These are phyloP conservation scores for Digitonthophagus gazella DNA, from an alignment of 2,888 invertebrate genomes.

Conservation along the genomic window DNA sequence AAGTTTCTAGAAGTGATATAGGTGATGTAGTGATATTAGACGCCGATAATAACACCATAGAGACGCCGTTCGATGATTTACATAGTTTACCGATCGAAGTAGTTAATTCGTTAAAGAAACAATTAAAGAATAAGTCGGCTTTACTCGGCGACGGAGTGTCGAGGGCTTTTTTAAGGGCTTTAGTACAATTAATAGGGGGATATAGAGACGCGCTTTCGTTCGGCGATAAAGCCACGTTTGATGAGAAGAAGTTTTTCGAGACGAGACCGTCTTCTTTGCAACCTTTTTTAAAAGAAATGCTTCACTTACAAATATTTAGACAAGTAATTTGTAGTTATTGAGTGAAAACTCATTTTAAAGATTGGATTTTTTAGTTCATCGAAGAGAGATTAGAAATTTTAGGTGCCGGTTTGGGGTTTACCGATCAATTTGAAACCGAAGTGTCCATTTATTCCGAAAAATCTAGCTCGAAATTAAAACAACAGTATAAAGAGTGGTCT, in stretches of 20 bases:
- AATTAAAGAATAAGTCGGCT: constrained; percentile 72
- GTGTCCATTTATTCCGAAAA: constrained; percentile 70
- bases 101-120: constrained; percentile 73
- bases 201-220: constrained; percentile 88
- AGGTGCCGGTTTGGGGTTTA: constrained; percentile 89
- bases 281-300: constrained; percentile 85
- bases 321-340: constrained; percentile 59
- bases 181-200: constrained; percentile 92
- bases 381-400: constrained; percentile 90
- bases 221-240: constrained; percentile 77
- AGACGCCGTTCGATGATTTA: constrained; percentile 87
- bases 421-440: constrained; percentile 94
- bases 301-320: constrained; percentile 91
- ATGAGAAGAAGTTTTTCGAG: constrained; percentile 82
- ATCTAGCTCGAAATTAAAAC: constrained; percentile 62
- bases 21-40: constrained; percentile 94
- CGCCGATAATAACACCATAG: constrained; percentile 85
- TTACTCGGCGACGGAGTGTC: constrained; percentile 89
- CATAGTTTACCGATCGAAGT: constrained; percentile 87
- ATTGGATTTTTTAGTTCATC: constrained; percentile 70
- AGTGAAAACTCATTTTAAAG: background rate
- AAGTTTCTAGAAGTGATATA: constrained; percentile 75
- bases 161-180: constrained; percentile 84
- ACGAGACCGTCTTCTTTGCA: constrained; percentile 82
- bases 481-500: constrained; percentile 79